Percentiles rank a stretch among this genome's conserved stretches.
phyloP scores from a whole-genome alignment of 2,888 invertebrate genomes.

The Tipula confusa region DNA sequence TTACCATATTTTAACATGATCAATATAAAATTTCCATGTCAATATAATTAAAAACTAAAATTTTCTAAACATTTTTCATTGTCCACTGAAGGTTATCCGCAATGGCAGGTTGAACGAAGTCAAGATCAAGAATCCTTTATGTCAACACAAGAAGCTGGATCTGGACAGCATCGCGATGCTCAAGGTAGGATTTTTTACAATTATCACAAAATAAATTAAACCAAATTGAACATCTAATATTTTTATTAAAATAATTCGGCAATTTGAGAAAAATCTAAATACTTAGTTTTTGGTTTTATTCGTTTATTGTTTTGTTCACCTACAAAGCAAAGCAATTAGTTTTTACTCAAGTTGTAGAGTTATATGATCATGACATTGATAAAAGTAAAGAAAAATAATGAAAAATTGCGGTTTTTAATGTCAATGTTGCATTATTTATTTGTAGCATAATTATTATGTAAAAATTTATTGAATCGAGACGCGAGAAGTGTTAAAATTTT shows the following conservation, averaged over 20 bases:
- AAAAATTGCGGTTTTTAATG: neutral
- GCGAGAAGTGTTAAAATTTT: neutral
- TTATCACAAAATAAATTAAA: neutral
- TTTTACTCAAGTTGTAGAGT: slow-evolving; percentile 13
- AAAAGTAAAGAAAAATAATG: neutral
- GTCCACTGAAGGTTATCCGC: slow-evolving; percentile 63
- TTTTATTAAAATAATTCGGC: neutral
- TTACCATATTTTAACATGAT: neutral
- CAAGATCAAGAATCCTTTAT: slow-evolving; percentile 76
- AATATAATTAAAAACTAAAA: neutral
- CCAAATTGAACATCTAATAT: slow-evolving; percentile 3
- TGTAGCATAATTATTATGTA: neutral
- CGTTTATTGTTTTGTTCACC: neutral
- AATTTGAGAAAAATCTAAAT: neutral
- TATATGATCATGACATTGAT: slow-evolving; percentile 28
- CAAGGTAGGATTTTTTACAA: slow-evolving; percentile 68
- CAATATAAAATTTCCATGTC: too few species aligned
- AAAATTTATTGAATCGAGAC: neutral
- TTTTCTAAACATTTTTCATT: neutral
- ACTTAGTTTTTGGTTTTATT: neutral
- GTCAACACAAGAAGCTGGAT: slow-evolving; percentile 72
- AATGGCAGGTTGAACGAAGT: slow-evolving; percentile 80
- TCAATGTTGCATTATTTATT: neutral
- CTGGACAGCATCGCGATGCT: slow-evolving; percentile 72
- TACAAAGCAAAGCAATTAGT: neutral